A percentile compares a stretch with the other conserved stretches of the same genome.
These are phyloP conservation scores for Ptychochromis oligacanthus DNA, from an alignment of 2,113 vertebrate species.

Conservation along the genomic window DNA sequence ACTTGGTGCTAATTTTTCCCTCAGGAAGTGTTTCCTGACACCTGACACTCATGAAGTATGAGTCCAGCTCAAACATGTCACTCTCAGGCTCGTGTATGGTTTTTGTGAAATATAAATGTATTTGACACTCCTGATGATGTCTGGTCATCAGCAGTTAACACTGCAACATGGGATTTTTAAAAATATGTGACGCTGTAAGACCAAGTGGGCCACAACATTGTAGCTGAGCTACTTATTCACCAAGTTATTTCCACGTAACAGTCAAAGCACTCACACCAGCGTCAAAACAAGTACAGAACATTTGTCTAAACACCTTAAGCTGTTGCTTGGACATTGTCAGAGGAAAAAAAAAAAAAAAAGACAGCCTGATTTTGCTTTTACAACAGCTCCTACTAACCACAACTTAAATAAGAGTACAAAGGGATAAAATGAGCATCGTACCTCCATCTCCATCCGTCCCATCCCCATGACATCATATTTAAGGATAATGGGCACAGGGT, in stretches of 20 bases:
- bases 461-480: conserved; percentile 99
- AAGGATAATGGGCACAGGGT: conserved; percentile 98
- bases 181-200: not conserved
- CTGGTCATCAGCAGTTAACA: not conserved
- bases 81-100: not conserved
- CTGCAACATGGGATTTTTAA: not conserved
- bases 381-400: not conserved
- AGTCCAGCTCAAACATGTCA: not conserved
- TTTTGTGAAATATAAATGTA: not conserved
- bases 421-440: conserved; percentile 21
- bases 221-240: not conserved
- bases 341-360: not conserved
- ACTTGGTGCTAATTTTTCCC: not conserved
- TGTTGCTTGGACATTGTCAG: not conserved
- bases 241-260: not conserved
- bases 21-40: not conserved
- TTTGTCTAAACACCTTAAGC: not conserved
- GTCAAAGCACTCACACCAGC: not conserved
- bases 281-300: not conserved
- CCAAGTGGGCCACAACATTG: not conserved
- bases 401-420: not conserved
- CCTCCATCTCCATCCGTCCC: conserved; percentile 99
- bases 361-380: not conserved
- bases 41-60: not conserved
- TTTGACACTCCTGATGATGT: not conserved